Conservation (phyloP, 2,888 invertebrate species). For the Aelia acuminata region DNA sequence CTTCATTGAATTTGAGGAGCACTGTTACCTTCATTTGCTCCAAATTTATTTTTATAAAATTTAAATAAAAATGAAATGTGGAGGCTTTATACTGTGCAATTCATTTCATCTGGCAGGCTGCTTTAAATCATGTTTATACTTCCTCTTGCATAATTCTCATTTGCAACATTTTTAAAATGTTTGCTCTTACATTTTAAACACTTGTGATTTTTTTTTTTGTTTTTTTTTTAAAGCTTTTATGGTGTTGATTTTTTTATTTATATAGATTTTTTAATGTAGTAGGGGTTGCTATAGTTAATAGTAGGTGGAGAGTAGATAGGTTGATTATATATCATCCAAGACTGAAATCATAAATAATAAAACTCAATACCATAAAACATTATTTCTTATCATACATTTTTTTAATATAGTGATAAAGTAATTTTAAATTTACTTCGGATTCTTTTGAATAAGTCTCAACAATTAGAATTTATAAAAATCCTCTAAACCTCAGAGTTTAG, state of each 20-base stretch:
- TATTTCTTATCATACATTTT: not conserved
- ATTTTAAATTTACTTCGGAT: not conserved
- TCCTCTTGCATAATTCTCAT: slow-evolving; percentile 38
- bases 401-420: not conserved
- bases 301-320: slow-evolving; percentile 3
- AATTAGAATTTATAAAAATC: not conserved
- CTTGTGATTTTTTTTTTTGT: slow-evolving; percentile 53
- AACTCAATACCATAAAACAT: slow-evolving; percentile 39
- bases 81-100: slow-evolving; percentile 64
- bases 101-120: slow-evolving; percentile 61
- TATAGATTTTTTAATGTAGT: not conserved
- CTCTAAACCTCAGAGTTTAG: not conserved
- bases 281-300: no score
- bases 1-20: slow-evolving; percentile 56
- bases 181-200: slow-evolving; percentile 39
- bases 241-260: slow-evolving; percentile 53
- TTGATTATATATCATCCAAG: not conserved
- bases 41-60: slow-evolving; percentile 1
- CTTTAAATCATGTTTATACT: slow-evolving; percentile 44
- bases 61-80: slow-evolving; percentile 15
- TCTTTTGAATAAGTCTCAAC: slow-evolving; percentile 2
- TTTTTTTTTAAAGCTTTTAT: not conserved
- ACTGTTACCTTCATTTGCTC: slow-evolving; percentile 14
- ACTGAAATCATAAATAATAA: slow-evolving; percentile 35
- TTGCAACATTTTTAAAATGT: slow-evolving; percentile 46